Evolutionary conservation across 1,140 invertebrate species (phyloP), one percentile per base, ranked within the genome.

Genomic region (Hermetia illucens): DNA sequence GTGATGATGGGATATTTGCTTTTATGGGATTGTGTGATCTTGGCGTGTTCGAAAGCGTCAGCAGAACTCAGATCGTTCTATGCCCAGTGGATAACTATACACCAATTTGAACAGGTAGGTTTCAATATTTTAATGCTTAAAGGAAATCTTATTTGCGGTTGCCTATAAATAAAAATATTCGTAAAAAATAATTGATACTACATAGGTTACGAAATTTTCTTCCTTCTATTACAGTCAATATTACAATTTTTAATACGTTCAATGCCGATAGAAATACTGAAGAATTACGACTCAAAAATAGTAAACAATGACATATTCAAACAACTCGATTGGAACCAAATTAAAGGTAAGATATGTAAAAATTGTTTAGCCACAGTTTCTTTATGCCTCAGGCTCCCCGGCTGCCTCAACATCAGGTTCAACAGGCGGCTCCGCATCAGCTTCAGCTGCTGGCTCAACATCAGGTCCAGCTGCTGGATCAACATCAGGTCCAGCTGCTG

Each of bases 11-110:
- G 48, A 15, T 89, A 85, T 60, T 59, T 88, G 21, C 54, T 87
- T 1, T 52, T 75, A 3, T 91, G 86, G 85, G 69, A 72, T 47
- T 64, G 79, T 30, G 51, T 85, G 9, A 52, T 89, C n/a, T 61
- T 72, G 20, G 70, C 82, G 34, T 79, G 82, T 50, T 68, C 70
- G 36, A 61, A 69, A 41, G 72, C 79, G 12, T 63, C 74, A 40
- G 68, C 73, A 17, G 71, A 80, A 61, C 59, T 86, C 43, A 63
- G 77, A 13, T 77, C 73, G 47, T 68, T 79, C 32, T 82, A 82
- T 51, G 71, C 75, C n/a, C 71, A 72, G 47, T 74, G 73, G 61
- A 53, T 81, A 16, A 73, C 53, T 65, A 74, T 76, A 62, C 59
- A 58, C 49, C 47, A 42, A 36, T 50, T 53, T 27, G 51, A 61